Evolutionary conservation across 1,140 invertebrate species (phyloP).

Genomic region (Meloidogyne floridensis): DNA sequence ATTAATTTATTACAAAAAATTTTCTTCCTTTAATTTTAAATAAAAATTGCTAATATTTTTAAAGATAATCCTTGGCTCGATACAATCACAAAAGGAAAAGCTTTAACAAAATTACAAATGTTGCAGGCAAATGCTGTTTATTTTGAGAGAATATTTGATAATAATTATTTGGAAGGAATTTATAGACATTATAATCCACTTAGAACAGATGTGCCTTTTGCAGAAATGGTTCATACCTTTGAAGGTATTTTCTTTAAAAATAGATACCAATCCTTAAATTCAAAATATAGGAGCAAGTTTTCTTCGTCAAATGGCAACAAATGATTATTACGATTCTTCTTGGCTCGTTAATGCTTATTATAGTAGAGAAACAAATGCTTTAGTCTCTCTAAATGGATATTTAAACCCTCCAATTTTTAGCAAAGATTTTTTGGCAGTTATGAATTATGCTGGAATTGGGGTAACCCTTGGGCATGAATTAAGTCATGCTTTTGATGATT

Average conservation of each 20-base stretch:
- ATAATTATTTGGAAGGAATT: slow-evolving; percentile 3
- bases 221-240: not conserved
- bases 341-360: slow-evolving; percentile 10
- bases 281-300: not conserved
- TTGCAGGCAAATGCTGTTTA: slow-evolving; percentile 1
- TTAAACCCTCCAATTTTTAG: not conserved
- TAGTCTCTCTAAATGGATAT: slow-evolving; percentile 9
- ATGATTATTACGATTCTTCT: slow-evolving; percentile 14
- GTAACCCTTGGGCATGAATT: slow-evolving; percentile 2
- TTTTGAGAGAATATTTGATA: slow-evolving; percentile 12
- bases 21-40: no score
- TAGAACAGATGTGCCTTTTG: not conserved
- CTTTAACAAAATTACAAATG: not conserved
- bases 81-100: not conserved
- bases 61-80: slow-evolving; percentile 3
- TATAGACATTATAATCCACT: not conserved
- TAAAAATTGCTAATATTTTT: not conserved
- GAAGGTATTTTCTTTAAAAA: not conserved
- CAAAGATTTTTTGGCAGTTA: not conserved
- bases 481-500: slow-evolving; percentile 10
- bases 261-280: no score
- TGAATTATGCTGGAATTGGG: slow-evolving; percentile 5
- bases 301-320: slow-evolving; percentile 6
- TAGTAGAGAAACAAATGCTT: slow-evolving; percentile 7
- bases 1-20: no score